phyloP scores from a whole-genome alignment of 2,797 vertebrate species.

The Pantherophis alleghaniensis region DNA sequence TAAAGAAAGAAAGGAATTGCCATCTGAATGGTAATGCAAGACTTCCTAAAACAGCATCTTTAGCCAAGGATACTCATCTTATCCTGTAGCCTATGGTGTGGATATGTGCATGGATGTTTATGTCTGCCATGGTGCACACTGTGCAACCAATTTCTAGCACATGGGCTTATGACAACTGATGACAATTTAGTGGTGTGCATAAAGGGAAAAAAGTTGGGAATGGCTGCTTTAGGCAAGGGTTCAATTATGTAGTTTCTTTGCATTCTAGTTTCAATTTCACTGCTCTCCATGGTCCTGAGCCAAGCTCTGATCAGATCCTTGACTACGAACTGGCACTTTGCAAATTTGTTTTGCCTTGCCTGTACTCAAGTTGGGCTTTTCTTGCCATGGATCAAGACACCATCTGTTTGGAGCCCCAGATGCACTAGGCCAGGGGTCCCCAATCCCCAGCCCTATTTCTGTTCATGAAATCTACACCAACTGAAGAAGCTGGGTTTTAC shows the following conservation, averaged over 20 bases:
- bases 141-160: background rate
- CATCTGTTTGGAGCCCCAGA: background rate
- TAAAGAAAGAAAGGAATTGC: background rate
- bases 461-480: background rate
- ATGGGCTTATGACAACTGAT: background rate
- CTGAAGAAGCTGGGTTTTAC: constrained; percentile 38
- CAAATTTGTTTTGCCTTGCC: background rate
- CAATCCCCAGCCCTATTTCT: background rate
- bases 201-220: background rate
- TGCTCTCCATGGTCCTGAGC: background rate
- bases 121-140: background rate
- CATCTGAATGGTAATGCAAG: background rate
- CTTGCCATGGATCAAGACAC: background rate
- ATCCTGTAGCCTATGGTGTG: background rate
- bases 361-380: background rate
- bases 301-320: background rate
- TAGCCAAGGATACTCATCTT: background rate
- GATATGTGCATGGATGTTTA: background rate
- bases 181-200: background rate
- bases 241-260: background rate
- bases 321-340: background rate
- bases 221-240: background rate
- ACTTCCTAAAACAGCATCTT: background rate
- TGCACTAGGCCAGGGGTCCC: background rate
- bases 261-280: background rate